These are phyloP conservation scores for Melinaea menophilus DNA, from an alignment of 2,888 invertebrate species.

Conservation along the genomic window DNA sequence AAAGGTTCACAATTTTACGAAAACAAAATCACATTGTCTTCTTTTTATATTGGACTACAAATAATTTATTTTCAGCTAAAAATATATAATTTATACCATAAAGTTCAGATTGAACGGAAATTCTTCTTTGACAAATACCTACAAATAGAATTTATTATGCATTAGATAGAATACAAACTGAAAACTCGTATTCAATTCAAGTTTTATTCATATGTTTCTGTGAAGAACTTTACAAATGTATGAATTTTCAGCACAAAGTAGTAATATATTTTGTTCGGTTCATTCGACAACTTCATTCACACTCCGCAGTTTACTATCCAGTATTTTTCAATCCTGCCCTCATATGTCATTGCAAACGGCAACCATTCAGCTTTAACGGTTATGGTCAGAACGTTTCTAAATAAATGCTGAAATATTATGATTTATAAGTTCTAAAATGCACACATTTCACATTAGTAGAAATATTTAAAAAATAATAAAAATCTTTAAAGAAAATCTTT, in stretches of 20 bases:
- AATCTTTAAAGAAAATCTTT: too few relatives aligned
- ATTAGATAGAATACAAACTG: too few relatives aligned
- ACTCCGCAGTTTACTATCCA: slow-evolving; percentile 4
- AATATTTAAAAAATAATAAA: background rate
- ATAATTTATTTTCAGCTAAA: too few relatives aligned
- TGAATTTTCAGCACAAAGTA: background rate
- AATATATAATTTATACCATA: too few relatives aligned
- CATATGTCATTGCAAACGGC: slow-evolving; percentile 1
- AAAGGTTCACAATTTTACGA: background rate
- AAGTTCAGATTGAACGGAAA: too few relatives aligned
- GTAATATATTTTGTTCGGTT: slow-evolving; percentile 3
- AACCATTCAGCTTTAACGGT: slow-evolving; percentile 4
- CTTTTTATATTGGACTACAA: too few relatives aligned
- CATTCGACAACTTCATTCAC: slow-evolving; percentile 4
- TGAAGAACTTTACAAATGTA: too few relatives aligned
- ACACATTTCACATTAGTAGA: background rate
- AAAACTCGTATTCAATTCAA: too few relatives aligned
- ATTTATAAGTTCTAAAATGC: background rate
- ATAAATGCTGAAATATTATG: slow-evolving; percentile 3
- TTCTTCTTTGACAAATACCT: too few relatives aligned
- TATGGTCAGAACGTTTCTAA: slow-evolving; percentile 5
- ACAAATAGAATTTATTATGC: too few relatives aligned
- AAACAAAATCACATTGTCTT: too few relatives aligned
- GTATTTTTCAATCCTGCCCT: slow-evolving; percentile 5
- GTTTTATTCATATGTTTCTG: too few relatives aligned